Evolutionary conservation across 2,797 vertebrate genomes (phyloP).

Genomic region (Lepus townsendii): DNA sequence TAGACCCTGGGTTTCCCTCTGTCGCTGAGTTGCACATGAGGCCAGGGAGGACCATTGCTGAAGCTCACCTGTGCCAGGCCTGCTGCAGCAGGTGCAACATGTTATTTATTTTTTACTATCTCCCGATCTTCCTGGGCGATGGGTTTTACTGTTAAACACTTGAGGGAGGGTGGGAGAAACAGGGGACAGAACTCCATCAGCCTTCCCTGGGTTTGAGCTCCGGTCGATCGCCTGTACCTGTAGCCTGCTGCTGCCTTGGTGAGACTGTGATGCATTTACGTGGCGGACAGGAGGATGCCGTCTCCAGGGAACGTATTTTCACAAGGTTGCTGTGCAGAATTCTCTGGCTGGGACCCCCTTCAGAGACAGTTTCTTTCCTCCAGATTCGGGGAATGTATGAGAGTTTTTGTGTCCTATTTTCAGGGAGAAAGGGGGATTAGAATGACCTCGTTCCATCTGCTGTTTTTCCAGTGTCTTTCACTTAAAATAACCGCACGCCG

Average conservation of each 20-base stretch:
- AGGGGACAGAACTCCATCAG: neutral
- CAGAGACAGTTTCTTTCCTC: neutral
- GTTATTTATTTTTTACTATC: neutral
- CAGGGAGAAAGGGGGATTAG: conserved; percentile 6
- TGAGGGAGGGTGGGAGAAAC: neutral
- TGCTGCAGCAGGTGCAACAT: accelerated
- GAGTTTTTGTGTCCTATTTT: neutral
- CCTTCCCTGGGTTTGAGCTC: neutral
- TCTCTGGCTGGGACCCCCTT: neutral
- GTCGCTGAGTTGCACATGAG: neutral
- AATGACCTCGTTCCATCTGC: neutral
- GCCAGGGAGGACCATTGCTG: neutral
- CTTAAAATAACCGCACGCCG: neutral
- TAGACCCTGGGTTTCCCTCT: neutral
- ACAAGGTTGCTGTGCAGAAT: neutral
- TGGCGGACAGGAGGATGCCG: neutral
- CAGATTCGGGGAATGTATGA: neutral
- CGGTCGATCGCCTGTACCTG: neutral
- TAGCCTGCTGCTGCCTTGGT: neutral
- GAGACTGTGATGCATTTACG: neutral
- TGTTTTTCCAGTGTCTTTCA: neutral
- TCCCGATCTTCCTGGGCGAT: neutral
- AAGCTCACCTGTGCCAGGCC: neutral
- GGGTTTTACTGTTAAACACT: neutral
- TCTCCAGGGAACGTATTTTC: neutral